Conservation (phyloP, 1,140 invertebrate genomes). For the Augochlora pura region DNA sequence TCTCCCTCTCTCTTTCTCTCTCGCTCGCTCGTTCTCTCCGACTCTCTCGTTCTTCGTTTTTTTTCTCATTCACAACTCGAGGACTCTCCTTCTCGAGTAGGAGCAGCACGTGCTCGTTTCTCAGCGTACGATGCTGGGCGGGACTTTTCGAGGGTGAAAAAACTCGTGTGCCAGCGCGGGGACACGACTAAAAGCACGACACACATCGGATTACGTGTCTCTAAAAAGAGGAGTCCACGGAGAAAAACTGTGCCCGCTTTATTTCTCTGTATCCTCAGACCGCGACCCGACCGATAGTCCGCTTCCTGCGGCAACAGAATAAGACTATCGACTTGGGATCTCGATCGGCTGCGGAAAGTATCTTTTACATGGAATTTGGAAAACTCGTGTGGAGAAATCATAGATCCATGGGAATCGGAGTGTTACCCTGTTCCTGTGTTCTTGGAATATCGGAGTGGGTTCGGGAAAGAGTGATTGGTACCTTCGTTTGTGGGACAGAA, state of each 20-base stretch:
- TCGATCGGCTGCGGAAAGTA: neutral
- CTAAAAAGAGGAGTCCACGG: slow-evolving; percentile 25
- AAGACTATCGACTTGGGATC: neutral
- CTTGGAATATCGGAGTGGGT: neutral
- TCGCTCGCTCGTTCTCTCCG: slow-evolving; percentile 1
- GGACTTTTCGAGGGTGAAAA: slow-evolving; percentile 64
- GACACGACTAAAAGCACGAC: slow-evolving; percentile 59
- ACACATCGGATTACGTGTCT: slow-evolving; percentile 54
- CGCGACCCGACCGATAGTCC: neutral
- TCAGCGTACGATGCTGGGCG: slow-evolving; percentile 52
- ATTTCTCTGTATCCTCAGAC: neutral
- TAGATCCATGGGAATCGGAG: neutral
- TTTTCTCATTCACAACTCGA: slow-evolving; percentile 40
- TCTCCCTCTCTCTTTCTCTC: neutral
- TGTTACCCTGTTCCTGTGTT: neutral
- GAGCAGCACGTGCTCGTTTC: slow-evolving; percentile 60
- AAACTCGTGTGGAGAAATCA: neutral
- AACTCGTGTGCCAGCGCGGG: slow-evolving; percentile 55
- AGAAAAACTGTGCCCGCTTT: slow-evolving; percentile 17
- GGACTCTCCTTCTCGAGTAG: slow-evolving; percentile 52
- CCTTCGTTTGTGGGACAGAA: neutral
- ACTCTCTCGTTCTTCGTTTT: neutral
- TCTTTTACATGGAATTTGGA: neutral
- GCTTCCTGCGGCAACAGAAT: neutral
- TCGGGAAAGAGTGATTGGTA: neutral